Conservation (phyloP, 2,113 vertebrate genomes). For the Leucosticte australis region DNA sequence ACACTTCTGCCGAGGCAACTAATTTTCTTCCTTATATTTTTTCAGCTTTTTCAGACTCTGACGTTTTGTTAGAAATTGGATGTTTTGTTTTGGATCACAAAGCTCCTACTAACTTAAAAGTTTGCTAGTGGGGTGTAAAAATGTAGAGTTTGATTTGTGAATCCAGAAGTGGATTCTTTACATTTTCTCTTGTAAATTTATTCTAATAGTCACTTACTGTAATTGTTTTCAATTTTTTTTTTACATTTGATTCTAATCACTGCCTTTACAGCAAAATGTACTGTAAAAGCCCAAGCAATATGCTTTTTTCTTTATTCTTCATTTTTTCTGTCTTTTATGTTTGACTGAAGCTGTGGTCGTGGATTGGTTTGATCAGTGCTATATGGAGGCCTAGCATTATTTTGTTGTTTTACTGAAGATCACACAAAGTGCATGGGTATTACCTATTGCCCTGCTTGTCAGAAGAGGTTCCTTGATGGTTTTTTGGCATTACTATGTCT, state of each 20-base stretch:
- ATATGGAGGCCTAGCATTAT: fast-evolving
- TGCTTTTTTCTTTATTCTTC: background rate
- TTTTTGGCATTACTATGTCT: background rate
- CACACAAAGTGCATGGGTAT: background rate
- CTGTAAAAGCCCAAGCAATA: background rate
- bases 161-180: background rate
- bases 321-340: background rate
- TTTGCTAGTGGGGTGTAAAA: background rate
- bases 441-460: background rate
- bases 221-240: background rate
- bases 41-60: background rate
- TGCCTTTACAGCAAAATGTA: background rate
- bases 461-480: background rate
- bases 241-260: background rate
- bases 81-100: background rate
- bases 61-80: background rate
- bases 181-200: background rate
- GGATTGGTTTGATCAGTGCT: background rate
- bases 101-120: background rate
- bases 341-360: fast-evolving
- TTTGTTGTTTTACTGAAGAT: background rate
- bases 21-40: background rate
- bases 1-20: background rate
- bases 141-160: background rate
- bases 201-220: background rate